Percentiles rank a stretch among this genome's conserved stretches.
Evolutionary conservation across 2,113 vertebrate species (phyloP).

Genomic region (Thunnus thynnus): DNA sequence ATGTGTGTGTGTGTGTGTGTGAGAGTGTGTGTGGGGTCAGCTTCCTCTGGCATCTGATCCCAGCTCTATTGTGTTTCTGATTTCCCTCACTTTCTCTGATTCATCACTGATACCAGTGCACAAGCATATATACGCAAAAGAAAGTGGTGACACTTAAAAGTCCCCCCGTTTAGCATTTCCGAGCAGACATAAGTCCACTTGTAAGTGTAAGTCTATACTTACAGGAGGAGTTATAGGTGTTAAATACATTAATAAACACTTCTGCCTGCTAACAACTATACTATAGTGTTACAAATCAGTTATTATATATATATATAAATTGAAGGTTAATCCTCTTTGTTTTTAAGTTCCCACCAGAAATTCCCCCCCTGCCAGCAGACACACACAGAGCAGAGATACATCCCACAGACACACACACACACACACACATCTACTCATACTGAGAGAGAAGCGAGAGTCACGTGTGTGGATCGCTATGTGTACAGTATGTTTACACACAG

Average conservation of each 20-base stretch:
- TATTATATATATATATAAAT: not conserved
- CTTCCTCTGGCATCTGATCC: slow-evolving; percentile 35
- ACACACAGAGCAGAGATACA: too few species aligned
- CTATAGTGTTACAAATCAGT: too few species aligned
- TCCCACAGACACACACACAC: slow-evolving; percentile 1
- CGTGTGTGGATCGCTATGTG: not conserved
- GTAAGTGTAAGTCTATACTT: too few species aligned
- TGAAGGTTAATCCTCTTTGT: slow-evolving; percentile 44
- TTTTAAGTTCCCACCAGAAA: slow-evolving; percentile 48
- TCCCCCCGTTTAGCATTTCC: too few species aligned
- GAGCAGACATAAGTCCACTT: too few species aligned
- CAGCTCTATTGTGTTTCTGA: slow-evolving; percentile 28
- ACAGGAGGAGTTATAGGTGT: too few species aligned
- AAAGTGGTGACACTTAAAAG: too few species aligned
- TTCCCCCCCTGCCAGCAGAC: slow-evolving; percentile 16
- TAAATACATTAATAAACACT: too few species aligned
- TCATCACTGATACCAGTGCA: not conserved
- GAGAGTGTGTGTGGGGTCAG: not conserved
- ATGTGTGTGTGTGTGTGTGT: slow-evolving; percentile 9
- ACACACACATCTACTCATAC: not conserved
- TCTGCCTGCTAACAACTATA: too few species aligned
- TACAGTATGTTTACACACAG: not conserved
- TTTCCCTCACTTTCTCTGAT: slow-evolving; percentile 31
- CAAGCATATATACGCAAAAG: not conserved
- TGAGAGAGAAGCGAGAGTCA: not conserved